phyloP scores from a whole-genome alignment of 2,113 vertebrate genomes.

The Barnardius zonarius region DNA sequence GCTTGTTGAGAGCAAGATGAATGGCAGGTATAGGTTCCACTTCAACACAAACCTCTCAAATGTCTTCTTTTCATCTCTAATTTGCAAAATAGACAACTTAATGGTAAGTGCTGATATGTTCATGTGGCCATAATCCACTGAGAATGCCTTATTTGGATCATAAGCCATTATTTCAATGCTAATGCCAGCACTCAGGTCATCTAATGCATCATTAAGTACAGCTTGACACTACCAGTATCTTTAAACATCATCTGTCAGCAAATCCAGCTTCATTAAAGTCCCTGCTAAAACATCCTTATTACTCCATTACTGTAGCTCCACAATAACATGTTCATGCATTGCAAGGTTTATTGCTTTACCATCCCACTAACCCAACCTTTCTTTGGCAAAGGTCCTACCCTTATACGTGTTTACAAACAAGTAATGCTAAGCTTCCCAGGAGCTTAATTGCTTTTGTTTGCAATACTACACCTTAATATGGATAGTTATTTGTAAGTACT shows the following conservation, averaged over 20 bases:
- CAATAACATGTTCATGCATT: not conserved
- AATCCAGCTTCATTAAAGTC: not conserved
- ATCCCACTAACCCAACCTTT: not conserved
- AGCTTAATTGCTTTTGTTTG: slow-evolving; percentile 9
- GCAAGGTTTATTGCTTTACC: not conserved
- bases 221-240: not conserved
- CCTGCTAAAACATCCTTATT: not conserved
- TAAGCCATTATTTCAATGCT: not conserved
- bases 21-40: not conserved
- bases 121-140: not conserved
- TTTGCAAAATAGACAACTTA: not conserved
- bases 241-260: not conserved
- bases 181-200: not conserved
- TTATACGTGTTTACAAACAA: not conserved
- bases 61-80: not conserved
- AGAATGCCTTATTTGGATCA: not conserved
- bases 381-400: not conserved
- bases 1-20: not conserved
- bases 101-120: not conserved
- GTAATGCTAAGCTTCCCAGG: not conserved
- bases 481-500: not conserved
- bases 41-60: not conserved
- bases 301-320: not conserved
- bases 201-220: not conserved
- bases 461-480: not conserved